Evolutionary conservation across 2,888 invertebrate species (phyloP), one percentile per base, ranked within the genome.

Genomic region (Drosophila anceps): DNA sequence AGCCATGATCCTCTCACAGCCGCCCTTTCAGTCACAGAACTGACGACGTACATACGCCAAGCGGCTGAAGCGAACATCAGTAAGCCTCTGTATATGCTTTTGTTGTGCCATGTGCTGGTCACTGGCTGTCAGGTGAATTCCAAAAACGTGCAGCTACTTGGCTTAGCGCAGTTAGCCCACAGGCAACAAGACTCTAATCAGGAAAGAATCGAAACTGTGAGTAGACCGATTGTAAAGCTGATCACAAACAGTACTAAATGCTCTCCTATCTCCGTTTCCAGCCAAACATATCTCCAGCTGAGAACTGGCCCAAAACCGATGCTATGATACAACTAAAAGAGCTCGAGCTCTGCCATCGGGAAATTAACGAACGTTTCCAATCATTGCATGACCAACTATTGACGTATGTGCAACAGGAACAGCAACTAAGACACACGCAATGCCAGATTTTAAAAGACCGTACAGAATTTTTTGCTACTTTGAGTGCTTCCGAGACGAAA

Each of bases 101-200:
- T 79, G 1, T 1, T 78, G 31, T 64, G 63, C 55, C 64, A 78
- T 41, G 76, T 79, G 48, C 15, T 46, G 35, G 24, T 50, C 20
- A 55, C 37, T 10, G 70, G 44, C 29, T 27, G 10, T 4, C 63
- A 57, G n/a, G 46, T 78, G 33, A 64, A 79, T 48, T 51, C 51
- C 15, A 35, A 44, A 9, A 79, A 75, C 10, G 54, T 59, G 18
- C 67, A 78, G 20, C 37, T 78, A 0, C 67, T 79, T 0, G 46
- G 62, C 8, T 31, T 78, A 59, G 71, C 76, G 12, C 64, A 78
- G 2, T 43, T 78, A 59, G 62, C 62, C 18, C 51, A 50, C 10
- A 54, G 57, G 18, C 63, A 64, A 27, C 54, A 44, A 2, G 43
- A 39, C 37, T 15, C 13, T 2, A 29, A 29, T 8, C 37, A 39